A percentile compares a stretch with the other conserved stretches of the same genome.
Evolutionary conservation across 2,797 vertebrate genomes (phyloP).

Genomic region (Myripristis murdjan): DNA sequence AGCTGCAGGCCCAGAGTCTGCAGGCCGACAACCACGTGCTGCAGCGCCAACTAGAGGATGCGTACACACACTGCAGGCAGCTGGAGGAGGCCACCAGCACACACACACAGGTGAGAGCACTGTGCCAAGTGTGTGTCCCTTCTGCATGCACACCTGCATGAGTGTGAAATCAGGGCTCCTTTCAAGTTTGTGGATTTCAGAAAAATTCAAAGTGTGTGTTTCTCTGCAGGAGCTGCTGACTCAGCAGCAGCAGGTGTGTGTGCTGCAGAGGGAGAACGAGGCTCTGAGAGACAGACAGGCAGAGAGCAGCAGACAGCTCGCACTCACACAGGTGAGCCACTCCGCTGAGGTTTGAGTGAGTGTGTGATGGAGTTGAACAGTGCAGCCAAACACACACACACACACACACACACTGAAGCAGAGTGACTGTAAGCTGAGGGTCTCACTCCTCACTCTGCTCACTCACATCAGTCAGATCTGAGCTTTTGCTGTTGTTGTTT

Average conservation of each 20-base stretch:
- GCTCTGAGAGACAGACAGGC: slow-evolving; percentile 82
- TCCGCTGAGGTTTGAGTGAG: too few species aligned
- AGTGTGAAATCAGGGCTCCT: too few species aligned
- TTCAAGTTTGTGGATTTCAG: too few species aligned
- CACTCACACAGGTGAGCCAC: too few species aligned
- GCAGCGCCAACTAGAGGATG: slow-evolving; percentile 83
- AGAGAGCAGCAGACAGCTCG: slow-evolving; percentile 79
- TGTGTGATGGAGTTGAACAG: too few species aligned
- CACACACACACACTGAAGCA: too few species aligned
- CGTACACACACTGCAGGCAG: slow-evolving; percentile 86
- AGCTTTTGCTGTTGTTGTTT: too few species aligned
- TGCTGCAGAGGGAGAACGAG: slow-evolving; percentile 81
- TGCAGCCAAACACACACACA: too few species aligned
- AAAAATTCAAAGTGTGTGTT: too few species aligned
- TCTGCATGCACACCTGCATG: background rate
- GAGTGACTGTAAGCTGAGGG: too few species aligned
- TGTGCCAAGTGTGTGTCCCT: slow-evolving; percentile 9
- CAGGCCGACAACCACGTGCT: slow-evolving; percentile 87
- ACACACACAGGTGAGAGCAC: slow-evolving; percentile 74
- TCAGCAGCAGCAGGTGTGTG: slow-evolving; percentile 83
- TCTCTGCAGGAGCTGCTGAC: slow-evolving; percentile 82
- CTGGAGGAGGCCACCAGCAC: slow-evolving; percentile 85
- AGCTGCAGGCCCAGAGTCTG: slow-evolving; percentile 84
- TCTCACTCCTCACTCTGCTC: too few species aligned
- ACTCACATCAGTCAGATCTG: too few species aligned